A percentile compares a stretch with the other conserved stretches of the same genome.
Conservation (phyloP, 2,888 invertebrate species). For the Sericinus montela region DNA sequence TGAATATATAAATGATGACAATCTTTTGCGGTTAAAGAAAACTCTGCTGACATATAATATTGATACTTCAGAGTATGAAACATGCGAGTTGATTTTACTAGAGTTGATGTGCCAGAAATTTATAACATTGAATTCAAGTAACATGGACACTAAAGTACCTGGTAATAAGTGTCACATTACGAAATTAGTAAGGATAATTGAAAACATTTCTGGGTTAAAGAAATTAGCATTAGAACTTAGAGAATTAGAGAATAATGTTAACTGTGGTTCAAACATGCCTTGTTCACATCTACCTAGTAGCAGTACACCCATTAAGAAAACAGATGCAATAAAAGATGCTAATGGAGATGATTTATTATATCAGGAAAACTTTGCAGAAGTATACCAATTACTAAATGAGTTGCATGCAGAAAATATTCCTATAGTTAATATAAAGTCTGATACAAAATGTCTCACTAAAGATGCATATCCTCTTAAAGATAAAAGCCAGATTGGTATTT, state of each 20-base stretch:
- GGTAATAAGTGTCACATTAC: slow-evolving; percentile 35
- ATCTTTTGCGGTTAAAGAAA: slow-evolving; percentile 48
- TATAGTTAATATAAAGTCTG: slow-evolving; percentile 42
- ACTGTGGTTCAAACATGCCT: slow-evolving; percentile 22
- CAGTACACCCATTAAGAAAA: slow-evolving; percentile 25
- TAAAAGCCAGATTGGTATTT: slow-evolving; percentile 52
- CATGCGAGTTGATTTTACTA: slow-evolving; percentile 57
- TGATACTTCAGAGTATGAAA: slow-evolving; percentile 48
- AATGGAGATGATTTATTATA: slow-evolving; percentile 21
- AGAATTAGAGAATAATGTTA: slow-evolving; percentile 39
- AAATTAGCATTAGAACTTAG: slow-evolving; percentile 41
- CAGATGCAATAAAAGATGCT: slow-evolving; percentile 19
- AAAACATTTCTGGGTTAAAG: slow-evolving; percentile 43
- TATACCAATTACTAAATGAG: slow-evolving; percentile 38
- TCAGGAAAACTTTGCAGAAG: slow-evolving; percentile 38
- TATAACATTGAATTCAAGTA: slow-evolving; percentile 37
- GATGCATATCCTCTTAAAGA: slow-evolving; percentile 55
- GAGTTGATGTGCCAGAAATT: slow-evolving; percentile 60
- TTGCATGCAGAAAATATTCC: slow-evolving; percentile 37
- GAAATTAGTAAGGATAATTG: slow-evolving; percentile 49
- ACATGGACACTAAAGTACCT: slow-evolving; percentile 21
- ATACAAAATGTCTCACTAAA: slow-evolving; percentile 34
- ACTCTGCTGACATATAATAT: slow-evolving; percentile 47
- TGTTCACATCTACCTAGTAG: slow-evolving; percentile 18
- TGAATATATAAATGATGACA: slow-evolving; percentile 50